These are phyloP conservation scores for Standfussiana lucernea DNA, from an alignment of 2,888 invertebrate species.

Conservation along the genomic window DNA sequence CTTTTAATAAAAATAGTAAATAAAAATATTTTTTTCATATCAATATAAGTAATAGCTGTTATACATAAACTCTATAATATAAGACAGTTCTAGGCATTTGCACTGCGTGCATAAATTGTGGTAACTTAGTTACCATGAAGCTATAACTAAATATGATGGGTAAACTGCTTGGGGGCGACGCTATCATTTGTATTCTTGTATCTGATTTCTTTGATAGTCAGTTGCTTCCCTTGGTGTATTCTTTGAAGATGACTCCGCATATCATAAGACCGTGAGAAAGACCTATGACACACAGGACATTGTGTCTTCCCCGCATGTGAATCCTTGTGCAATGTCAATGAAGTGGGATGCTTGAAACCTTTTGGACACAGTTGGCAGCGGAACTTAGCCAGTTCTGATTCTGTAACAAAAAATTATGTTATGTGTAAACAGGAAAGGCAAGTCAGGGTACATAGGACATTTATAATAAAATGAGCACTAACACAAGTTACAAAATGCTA, in stretches of 20 bases:
- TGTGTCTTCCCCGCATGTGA: constrained; percentile 92
- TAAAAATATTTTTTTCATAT: constrained; percentile 66
- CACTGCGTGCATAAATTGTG: constrained; percentile 75
- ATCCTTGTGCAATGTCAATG: constrained; percentile 91
- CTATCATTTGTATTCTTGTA: constrained; percentile 86
- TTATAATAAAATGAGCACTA: background rate
- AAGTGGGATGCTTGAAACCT: constrained; percentile 92
- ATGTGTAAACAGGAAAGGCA: background rate
- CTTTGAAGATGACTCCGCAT: constrained; percentile 91
- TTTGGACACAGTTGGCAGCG: constrained; percentile 92
- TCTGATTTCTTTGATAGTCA: constrained; percentile 89
- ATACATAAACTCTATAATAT: constrained; percentile 56
- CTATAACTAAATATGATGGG: constrained; percentile 83
- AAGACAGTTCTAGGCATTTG: constrained; percentile 70
- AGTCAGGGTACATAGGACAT: background rate
- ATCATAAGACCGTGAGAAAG: constrained; percentile 92
- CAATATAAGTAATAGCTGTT: constrained; percentile 56
- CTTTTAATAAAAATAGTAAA: constrained; percentile 74
- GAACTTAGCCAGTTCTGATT: constrained; percentile 90
- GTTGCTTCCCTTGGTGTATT: constrained; percentile 91
- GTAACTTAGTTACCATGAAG: constrained; percentile 71
- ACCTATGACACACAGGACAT: constrained; percentile 91
- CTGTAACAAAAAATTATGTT: constrained; percentile 78
- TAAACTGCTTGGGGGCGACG: constrained; percentile 84
- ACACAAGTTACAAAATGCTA: background rate